Evolutionary conservation across 2,888 invertebrate species (phyloP), one percentile per base, ranked within the genome.

Genomic region (Mesorhabditis spiculigera): DNA sequence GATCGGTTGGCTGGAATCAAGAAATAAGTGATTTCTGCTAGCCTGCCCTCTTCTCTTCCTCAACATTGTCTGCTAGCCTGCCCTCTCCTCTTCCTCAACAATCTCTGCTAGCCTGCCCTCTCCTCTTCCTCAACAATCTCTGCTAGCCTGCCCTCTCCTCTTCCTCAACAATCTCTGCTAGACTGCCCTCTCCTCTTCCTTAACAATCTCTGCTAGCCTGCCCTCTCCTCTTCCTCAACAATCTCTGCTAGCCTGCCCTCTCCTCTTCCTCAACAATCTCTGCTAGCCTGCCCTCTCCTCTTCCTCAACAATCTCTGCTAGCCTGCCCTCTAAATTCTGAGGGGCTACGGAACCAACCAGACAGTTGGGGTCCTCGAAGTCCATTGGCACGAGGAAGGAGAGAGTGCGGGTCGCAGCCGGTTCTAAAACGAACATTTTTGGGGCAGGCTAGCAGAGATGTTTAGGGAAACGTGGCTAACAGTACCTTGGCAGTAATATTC

Each of bases 1-100:
- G 45, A 61, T 66, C 66, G 6, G 61, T 41, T n/a, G 66, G 16
- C 69, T 69, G 66, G n/a, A 50, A n/a, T n/a, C 10, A 50, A 50
- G n/a, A 50, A 50, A 50, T 10, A 13, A 50, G 10, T 50, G 58
- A 13, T 13, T n/a, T 13, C n/a, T 50, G 58, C 58, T 13, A 50
- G 58, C 58, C n/a, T 13, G 10, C 8, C 8, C 58, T 13, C 58
- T 50, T 2, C n/a, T 50, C 10, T 13, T 50, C n/a, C 58, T 13
- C n/a, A 50, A 50, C n/a, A 2, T 6, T 13, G 13, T 13, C 50
- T 50, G 13, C 50, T 13, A 10, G 13, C 6, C 50, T 13, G 13
- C 50, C 13, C 6, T 50, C 50, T 10, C 6, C 6, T 10, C 8
- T 50, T 13, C 50, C 6, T 50, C 13, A 50, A 13, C 50, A 50